Base-by-base conservation (phyloP, 2,888 invertebrate species). In the Mimachlamys varia region DNA sequence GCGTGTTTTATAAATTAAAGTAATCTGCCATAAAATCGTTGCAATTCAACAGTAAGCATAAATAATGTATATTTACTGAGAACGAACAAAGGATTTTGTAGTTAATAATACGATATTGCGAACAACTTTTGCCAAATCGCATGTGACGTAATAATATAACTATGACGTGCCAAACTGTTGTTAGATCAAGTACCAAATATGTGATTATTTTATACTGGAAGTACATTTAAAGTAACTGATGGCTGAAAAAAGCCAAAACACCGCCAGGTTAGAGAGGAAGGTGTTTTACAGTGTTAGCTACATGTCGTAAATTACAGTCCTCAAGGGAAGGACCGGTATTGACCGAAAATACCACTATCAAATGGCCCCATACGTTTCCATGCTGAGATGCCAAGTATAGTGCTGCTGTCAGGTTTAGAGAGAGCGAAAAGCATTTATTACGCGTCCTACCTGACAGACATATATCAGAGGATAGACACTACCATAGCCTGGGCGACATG, bases 401-500 rank as follows among this genome's bases (percentile, higher is more conserved):
- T 76, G 76, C 76, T 33, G 76, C 76, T 76, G 76, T 76, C 76
- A 76, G 76, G 76, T 76, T 76, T 76, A 76, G 76, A 76, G 76
- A 27, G 76, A 76, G 76, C 76, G 76, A 76, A 76, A 76, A 76
- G 76, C 76, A 76, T 76, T 76, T 76, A 76, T 76, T 76, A 76
- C 76, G 76, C 76, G 22, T 33, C 76, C 33, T 76, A 76, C 76
- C 76, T 76, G 76, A 76, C 76, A 76, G 76, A 76, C 76, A 76
- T 76, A 76, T 76, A 76, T 76, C 76, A 33, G 27, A 33, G 76
- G 76, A 76, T 76, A 76, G 76, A 76, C 76, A 76, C 76, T 76
- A 27, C 33, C 76, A 33, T 76, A 76, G 76, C 33, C 76, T 33
- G 33, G 76, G 33, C 76, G 76, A 76, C 76, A 76, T 76, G 76